A percentile compares a stretch with the other conserved stretches of the same genome.
Evolutionary conservation across 2,113 vertebrate genomes (phyloP).

Genomic region (Chunga burmeisteri): DNA sequence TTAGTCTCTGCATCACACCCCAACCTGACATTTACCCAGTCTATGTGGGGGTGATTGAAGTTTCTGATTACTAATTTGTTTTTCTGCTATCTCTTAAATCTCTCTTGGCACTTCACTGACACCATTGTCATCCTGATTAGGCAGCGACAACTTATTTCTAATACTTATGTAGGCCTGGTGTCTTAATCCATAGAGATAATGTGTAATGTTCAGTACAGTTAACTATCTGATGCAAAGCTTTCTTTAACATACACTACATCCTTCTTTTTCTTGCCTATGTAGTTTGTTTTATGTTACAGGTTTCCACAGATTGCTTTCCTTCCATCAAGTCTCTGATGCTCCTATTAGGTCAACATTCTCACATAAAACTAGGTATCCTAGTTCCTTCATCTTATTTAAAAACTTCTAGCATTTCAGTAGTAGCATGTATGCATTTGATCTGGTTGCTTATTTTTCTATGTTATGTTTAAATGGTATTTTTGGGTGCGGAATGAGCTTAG

Average conservation of each 20-base stretch:
- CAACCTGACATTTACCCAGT: constrained; percentile 36
- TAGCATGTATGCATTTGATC: not conserved
- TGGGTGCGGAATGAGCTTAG: not conserved
- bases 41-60: not conserved
- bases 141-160: not conserved
- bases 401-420: not conserved
- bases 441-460: not conserved
- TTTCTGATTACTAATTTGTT: constrained; percentile 29
- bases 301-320: not conserved
- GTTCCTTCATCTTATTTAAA: not conserved
- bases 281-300: not conserved
- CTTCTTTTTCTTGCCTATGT: not conserved
- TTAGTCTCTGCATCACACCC: constrained; percentile 5
- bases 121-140: constrained; percentile 9
- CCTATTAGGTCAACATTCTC: not conserved
- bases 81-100: constrained; percentile 20
- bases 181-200: not conserved
- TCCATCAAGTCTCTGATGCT: not conserved
- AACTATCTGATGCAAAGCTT: not conserved
- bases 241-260: not conserved
- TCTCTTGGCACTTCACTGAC: not conserved
- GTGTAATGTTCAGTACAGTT: not conserved
- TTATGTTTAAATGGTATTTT: not conserved
- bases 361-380: not conserved
- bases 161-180: not conserved